phyloP scores from a whole-genome alignment of 23 tunicate species.

The Halocynthia roretzi region DNA sequence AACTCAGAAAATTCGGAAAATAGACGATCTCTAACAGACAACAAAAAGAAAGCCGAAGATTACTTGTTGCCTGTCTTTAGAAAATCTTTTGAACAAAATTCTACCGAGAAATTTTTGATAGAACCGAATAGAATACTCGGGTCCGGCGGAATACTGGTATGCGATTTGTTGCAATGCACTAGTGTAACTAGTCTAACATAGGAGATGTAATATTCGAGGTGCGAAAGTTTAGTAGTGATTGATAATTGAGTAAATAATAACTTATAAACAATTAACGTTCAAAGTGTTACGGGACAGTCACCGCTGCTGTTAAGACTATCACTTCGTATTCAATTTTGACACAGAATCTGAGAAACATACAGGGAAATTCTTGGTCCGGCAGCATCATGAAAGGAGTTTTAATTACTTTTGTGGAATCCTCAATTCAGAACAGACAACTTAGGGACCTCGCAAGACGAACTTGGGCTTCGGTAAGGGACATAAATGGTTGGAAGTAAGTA shows the following conservation, averaged over 20 bases:
- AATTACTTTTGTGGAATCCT: constrained; percentile 44
- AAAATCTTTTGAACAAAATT: too few relatives aligned
- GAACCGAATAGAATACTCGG: constrained; percentile 24
- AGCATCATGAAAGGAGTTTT: constrained; percentile 65
- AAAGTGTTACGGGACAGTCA: too few relatives aligned
- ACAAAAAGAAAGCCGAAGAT: too few relatives aligned
- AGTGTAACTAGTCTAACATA: not conserved
- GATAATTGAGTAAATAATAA: too few relatives aligned
- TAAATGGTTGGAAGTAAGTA: constrained; percentile 58
- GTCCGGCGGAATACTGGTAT: constrained; percentile 34
- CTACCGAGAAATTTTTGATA: too few relatives aligned
- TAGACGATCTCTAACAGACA: too few relatives aligned
- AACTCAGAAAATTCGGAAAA: too few relatives aligned
- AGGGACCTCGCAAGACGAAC: constrained; percentile 40
- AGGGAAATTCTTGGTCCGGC: constrained; percentile 61
- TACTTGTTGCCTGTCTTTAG: too few relatives aligned
- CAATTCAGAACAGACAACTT: constrained; percentile 2
- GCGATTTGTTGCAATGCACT: not conserved
- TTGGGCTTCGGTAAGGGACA: constrained; percentile 51
- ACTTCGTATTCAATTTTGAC: too few relatives aligned
- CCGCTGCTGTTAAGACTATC: too few relatives aligned
- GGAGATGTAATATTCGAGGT: not conserved
- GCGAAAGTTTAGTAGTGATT: too few relatives aligned
- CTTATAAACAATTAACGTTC: too few relatives aligned
- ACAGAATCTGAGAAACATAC: constrained; percentile 19